Evolutionary conservation across 1,140 invertebrate species (phyloP).

Genomic region (Asobara japonica): DNA sequence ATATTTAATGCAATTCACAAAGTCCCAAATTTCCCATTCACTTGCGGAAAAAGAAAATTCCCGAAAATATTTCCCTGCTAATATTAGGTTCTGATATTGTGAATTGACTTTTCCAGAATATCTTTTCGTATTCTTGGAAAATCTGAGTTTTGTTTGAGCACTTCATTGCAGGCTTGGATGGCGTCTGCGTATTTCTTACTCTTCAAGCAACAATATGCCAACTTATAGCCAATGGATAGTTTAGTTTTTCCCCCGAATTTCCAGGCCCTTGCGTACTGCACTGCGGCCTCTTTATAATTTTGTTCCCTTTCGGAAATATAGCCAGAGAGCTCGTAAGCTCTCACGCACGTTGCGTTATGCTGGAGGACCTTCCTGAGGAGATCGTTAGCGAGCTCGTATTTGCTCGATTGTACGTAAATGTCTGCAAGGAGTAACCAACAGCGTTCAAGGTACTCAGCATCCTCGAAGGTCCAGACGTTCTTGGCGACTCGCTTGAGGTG

Average conservation of each 20-base stretch:
- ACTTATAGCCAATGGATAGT: constrained; percentile 88
- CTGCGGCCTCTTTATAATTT: constrained; percentile 86
- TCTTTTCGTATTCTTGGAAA: constrained; percentile 93
- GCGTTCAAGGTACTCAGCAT: constrained; percentile 94
- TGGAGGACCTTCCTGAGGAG: constrained; percentile 82
- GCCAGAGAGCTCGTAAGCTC: constrained; percentile 91
- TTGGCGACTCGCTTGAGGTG: constrained; percentile 91
- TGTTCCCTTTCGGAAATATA: constrained; percentile 93
- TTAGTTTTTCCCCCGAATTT: constrained; percentile 82
- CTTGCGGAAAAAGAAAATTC: too few species aligned
- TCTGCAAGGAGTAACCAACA: constrained; percentile 94
- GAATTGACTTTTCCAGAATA: constrained; percentile 93
- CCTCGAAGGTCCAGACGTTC: constrained; percentile 90
- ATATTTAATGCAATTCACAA: background rate
- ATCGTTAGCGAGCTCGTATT: constrained; percentile 88
- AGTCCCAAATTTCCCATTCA: too few species aligned
- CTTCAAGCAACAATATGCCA: constrained; percentile 93
- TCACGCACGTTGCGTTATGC: constrained; percentile 90
- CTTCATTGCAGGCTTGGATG: constrained; percentile 85
- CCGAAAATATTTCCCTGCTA: background rate
- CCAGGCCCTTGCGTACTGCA: constrained; percentile 89
- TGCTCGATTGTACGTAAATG: constrained; percentile 88
- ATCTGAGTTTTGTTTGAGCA: constrained; percentile 84
- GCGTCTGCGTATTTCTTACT: constrained; percentile 87
- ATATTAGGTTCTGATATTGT: constrained; percentile 76